Evolutionary conservation across 2,113 vertebrate species (phyloP).

Genomic region (Sceloporus undulatus): DNA sequence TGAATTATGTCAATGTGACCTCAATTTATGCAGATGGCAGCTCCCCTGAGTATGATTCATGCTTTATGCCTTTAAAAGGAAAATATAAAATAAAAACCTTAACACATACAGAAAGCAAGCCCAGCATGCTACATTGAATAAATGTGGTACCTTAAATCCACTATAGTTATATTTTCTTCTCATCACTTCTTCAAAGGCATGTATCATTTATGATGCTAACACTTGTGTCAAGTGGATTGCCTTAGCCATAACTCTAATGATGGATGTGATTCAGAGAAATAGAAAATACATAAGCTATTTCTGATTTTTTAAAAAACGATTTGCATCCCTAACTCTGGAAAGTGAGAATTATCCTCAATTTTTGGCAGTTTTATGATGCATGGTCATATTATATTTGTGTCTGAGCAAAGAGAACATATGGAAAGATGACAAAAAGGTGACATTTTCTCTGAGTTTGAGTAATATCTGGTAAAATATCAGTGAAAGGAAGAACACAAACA

Average conservation of each 20-base stretch:
- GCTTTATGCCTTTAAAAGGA: not conserved
- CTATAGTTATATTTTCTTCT: not conserved
- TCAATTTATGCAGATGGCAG: not conserved
- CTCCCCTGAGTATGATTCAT: not conserved
- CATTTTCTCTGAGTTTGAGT: constrained; percentile 21
- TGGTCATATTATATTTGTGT: constrained; percentile 14
- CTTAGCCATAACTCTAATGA: not conserved
- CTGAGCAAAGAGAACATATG: constrained; percentile 11
- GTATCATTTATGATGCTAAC: not conserved
- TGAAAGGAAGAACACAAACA: not conserved
- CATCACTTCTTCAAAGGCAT: not conserved
- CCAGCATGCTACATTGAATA: not conserved
- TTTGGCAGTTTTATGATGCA: constrained; percentile 29
- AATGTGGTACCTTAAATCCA: not conserved
- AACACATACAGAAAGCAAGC: not conserved
- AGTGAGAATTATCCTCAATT: not conserved
- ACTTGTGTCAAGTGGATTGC: not conserved
- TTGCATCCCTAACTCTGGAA: not conserved
- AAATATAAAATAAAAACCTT: not conserved
- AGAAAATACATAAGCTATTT: not conserved
- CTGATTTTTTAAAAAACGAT: constrained; percentile 5
- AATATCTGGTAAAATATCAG: constrained; percentile 26
- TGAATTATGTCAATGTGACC: not conserved
- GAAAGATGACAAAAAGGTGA: not conserved
- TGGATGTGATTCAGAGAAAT: not conserved